Evolutionary conservation across 2,797 vertebrate species (phyloP).

Genomic region (Choloepus didactylus): DNA sequence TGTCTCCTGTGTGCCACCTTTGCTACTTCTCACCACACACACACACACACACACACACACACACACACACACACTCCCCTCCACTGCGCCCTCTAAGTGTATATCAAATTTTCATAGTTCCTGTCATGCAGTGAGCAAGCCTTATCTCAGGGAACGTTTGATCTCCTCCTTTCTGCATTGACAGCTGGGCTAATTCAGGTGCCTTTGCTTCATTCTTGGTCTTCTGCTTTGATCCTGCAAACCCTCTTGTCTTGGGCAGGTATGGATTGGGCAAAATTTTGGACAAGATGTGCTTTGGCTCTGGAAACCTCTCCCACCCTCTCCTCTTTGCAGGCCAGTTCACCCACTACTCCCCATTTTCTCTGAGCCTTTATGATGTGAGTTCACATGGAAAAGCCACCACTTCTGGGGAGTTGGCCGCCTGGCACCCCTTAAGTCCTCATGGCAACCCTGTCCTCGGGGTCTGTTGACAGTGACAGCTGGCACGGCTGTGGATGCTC

Average conservation of each 20-base stretch:
- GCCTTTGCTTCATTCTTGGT: background rate
- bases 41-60: no score
- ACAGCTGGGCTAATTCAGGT: background rate
- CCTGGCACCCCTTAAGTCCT: background rate
- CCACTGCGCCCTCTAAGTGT: background rate
- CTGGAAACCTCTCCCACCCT: background rate
- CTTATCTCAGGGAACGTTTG: background rate
- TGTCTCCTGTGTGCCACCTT: background rate
- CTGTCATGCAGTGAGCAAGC: background rate
- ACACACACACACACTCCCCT: background rate
- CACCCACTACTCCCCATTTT: background rate
- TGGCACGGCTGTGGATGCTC: background rate
- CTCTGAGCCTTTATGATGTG: background rate
- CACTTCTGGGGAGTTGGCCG: background rate
- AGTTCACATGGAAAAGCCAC: background rate
- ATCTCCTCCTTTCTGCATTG: background rate
- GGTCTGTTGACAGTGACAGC: background rate
- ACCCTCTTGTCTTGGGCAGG: background rate
- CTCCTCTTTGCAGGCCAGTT: background rate
- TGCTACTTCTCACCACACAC: background rate
- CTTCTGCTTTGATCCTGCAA: background rate
- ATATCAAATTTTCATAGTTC: background rate
- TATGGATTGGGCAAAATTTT: background rate
- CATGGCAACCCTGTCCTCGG: fast-evolving
- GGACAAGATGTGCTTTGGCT: background rate